Percentiles rank a stretch among this genome's conserved stretches.
Conservation (phyloP, 1,140 invertebrate species). For the Agrypnia vestita region DNA sequence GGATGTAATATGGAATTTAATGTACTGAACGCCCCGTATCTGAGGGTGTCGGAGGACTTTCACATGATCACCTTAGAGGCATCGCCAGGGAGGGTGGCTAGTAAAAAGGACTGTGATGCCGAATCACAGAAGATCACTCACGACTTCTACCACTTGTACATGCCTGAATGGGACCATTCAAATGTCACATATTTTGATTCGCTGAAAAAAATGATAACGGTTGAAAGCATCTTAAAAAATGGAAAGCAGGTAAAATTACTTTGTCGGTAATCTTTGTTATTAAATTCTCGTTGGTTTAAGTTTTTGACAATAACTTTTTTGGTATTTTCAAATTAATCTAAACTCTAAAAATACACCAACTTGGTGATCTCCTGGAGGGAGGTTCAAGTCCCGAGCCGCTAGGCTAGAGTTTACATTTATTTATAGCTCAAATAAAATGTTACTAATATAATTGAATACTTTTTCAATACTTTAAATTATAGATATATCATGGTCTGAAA, state of each 20-base stretch:
- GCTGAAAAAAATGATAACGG: conserved; percentile 77
- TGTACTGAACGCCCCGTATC: conserved; percentile 78
- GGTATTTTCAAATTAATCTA: background rate
- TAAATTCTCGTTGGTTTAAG: background rate
- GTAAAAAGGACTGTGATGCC: conserved; percentile 62
- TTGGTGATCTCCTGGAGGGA: too few relatives aligned
- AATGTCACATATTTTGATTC: conserved; percentile 76
- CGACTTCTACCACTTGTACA: conserved; percentile 78
- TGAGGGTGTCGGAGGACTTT: conserved; percentile 71
- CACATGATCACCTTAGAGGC: conserved; percentile 75
- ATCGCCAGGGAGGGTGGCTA: conserved; percentile 72
- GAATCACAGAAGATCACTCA: conserved; percentile 68
- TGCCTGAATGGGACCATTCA: conserved; percentile 75
- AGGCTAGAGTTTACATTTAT: too few relatives aligned
- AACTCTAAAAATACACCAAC: background rate
- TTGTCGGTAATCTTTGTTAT: conserved; percentile 34
- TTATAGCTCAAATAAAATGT: too few relatives aligned
- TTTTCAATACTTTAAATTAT: too few relatives aligned
- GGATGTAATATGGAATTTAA: conserved; percentile 84
- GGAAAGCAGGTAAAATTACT: conserved; percentile 73
- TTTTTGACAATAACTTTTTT: background rate
- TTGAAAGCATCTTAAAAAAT: conserved; percentile 73
- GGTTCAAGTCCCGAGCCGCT: too few relatives aligned
- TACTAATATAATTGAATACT: too few relatives aligned
- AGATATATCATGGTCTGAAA: too few relatives aligned